These are phyloP conservation scores for Clostera curtula DNA, from an alignment of 2,888 invertebrate genomes.

Conservation along the genomic window DNA sequence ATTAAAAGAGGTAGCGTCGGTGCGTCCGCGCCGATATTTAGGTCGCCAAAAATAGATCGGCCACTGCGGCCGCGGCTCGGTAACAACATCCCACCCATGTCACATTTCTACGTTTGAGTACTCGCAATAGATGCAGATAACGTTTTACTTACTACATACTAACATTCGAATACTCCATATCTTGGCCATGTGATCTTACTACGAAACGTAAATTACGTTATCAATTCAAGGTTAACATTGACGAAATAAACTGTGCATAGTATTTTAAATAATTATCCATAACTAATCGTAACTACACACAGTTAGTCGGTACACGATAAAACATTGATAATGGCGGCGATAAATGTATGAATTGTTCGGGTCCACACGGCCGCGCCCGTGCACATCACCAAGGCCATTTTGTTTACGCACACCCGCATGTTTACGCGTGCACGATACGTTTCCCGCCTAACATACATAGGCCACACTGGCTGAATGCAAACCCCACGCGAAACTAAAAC, in stretches of 20 bases:
- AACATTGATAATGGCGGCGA: conserved; percentile 45
- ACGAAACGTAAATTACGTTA: too few relatives aligned
- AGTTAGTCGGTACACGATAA: conserved; percentile 41
- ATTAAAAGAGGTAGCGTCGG: conserved; percentile 29
- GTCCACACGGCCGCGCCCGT: conserved; percentile 31
- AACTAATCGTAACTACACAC: conserved; percentile 17
- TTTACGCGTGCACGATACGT: conserved; percentile 44
- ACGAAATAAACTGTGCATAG: conserved; percentile 8
- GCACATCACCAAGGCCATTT: conserved; percentile 62
- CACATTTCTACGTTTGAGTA: too few relatives aligned
- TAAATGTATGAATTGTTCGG: conserved; percentile 42
- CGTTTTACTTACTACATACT: too few relatives aligned
- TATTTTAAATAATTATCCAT: conserved; percentile 23
- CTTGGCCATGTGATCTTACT: too few relatives aligned
- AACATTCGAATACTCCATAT: too few relatives aligned
- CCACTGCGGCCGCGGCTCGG: conserved; percentile 40
- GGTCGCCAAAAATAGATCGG: conserved; percentile 66
- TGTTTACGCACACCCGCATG: conserved; percentile 62
- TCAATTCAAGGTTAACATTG: conserved; percentile 27
- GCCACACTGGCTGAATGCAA: conserved; percentile 22
- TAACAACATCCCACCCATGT: too few relatives aligned
- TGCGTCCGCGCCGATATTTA: conserved; percentile 59
- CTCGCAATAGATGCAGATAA: too few relatives aligned
- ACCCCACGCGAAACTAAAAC: conserved; percentile 25
- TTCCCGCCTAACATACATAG: conserved; percentile 36